A percentile compares a stretch with the other conserved stretches of the same genome.
These are phyloP conservation scores for Varecia variegata DNA, from an alignment of 2,797 vertebrate species.

Conservation along the genomic window DNA sequence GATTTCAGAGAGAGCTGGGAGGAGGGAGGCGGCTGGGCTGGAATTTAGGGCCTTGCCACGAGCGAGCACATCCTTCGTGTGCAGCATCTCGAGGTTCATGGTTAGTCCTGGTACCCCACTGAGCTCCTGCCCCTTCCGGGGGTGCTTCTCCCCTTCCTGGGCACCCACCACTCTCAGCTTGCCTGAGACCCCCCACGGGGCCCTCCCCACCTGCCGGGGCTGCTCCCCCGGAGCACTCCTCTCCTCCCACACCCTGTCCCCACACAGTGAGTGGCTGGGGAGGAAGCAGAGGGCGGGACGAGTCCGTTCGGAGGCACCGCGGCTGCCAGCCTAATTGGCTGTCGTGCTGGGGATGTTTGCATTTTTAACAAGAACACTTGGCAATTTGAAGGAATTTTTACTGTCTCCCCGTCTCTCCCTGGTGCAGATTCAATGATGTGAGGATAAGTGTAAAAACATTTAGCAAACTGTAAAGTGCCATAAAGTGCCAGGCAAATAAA, in stretches of 20 bases:
- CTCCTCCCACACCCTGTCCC: not conserved
- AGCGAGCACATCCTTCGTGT: rapidly evolving
- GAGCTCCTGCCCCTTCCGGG: not conserved
- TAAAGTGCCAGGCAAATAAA: slow-evolving; percentile 47
- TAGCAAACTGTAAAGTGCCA: not conserved
- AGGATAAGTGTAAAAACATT: slow-evolving; percentile 58
- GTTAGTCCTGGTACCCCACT: not conserved
- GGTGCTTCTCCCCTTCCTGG: not conserved
- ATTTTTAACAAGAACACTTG: slow-evolving; percentile 75
- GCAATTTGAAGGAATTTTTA: slow-evolving; percentile 63
- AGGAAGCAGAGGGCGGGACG: not conserved
- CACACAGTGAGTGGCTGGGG: not conserved
- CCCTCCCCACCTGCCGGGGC: rapidly evolving
- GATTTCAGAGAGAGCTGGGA: not conserved
- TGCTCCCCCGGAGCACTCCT: rapidly evolving
- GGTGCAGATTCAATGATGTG: not conserved
- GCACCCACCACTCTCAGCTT: not conserved
- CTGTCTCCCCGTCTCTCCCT: slow-evolving; percentile 44
- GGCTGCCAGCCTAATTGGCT: slow-evolving; percentile 26
- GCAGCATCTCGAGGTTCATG: too few relatives aligned
- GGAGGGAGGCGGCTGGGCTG: too few relatives aligned
- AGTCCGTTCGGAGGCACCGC: not conserved
- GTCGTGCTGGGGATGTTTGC: slow-evolving; percentile 55
- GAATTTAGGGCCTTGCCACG: not conserved
- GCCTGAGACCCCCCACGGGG: not conserved